Base-by-base conservation (phyloP, 2,797 vertebrate genomes). In the Phrynocephalus vlangalii region DNA sequence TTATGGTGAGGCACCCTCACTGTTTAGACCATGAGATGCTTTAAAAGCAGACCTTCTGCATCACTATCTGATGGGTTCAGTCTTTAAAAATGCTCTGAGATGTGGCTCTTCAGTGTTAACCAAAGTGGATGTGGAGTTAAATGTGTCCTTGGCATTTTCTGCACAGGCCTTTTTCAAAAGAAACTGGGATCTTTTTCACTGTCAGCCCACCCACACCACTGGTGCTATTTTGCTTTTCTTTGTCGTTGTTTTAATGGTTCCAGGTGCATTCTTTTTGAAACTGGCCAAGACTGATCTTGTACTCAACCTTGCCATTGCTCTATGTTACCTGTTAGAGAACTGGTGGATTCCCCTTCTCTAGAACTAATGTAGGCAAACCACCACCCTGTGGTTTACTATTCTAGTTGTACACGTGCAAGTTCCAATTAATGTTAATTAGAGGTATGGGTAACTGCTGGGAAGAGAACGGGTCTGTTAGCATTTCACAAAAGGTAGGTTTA, bases 401-500 rank as follows among this genome's bases (percentile, higher is more conserved):
- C 22, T 66, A 7, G 56, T 20, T 85, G 24, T 0, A 22, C 71
- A 26, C 0, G 0, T 28, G 1, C 56, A 13, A 68, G 52, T 88
- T 89, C 44, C 30, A 3, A 3, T 92, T 91, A 73, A 84, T 1
- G 0, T 71, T 84, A 50, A 44, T 79, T 50, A 72, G 24, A 84
- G 0, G 48, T 82, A 48, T 0, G 0, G 50, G 48, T 73, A 22
- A 20, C 3, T 8, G 6, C 28, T 71, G 79, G 38, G 26, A 38
- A 73, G 24, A 84, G 30, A 91, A 56, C 1, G 50, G 24, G 33
- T 83, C n/a, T 20, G 0, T 78, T 63, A 90, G 22, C 82, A 60
- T 89, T 91, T 52, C n/a, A 88, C 90, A 76, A 30, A 16, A 38
- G 83, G 88, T 90, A 56, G 7, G 0, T 0, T 0, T 84, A 63